Evolutionary conservation across 2,888 invertebrate species (phyloP), one percentile per base, ranked within the genome.

Genomic region (Perizoma affinitatum): DNA sequence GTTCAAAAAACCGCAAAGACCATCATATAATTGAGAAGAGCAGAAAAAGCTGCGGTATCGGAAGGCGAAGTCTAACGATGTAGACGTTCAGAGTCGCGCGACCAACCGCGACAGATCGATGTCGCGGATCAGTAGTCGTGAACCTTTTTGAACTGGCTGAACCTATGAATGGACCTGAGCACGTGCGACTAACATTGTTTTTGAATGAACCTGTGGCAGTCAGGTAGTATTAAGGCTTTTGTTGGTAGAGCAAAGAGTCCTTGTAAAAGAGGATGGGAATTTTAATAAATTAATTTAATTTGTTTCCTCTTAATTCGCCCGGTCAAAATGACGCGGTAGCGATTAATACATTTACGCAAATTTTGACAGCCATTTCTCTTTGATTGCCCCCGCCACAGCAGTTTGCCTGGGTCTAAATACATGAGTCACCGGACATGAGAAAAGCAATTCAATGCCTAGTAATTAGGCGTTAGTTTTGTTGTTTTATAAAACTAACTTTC

Each of bases 401-500:
- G 22, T 22, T 22, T 22, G 22, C 1, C 22, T 3, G 22, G 3
- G 3, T 2, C 22, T 22, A 2, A 22, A 46, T 38, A 50, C 53
- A 58, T 43, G n/a, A n/a, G n/a, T 52, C 55, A 52, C 51, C 47
- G 55, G 56, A 61, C 40, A 47, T 45, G 11, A 34, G 10, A 51
- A 57, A 51, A 7, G 34, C 33, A 43, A 56, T 49, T 56, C 56
- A 56, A 47, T 41, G 11, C 44, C 44, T 55, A 54, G 9, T 53
- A 56, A 57, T 57, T 46, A 45, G 53, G 44, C 42, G 47, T 36
- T 41, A 47, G 48, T 62, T 48, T 58, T 52, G 52, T 38, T 61
- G 54, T 40, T 42, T 38, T 48, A 38, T 35, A 51, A 63, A 58
- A 55, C 43, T 52, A 55, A 42, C 63, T 63, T 63, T 63, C 63